Evolutionary conservation across 2,888 invertebrate species (phyloP).

Genomic region (Frankliniella fusca): DNA sequence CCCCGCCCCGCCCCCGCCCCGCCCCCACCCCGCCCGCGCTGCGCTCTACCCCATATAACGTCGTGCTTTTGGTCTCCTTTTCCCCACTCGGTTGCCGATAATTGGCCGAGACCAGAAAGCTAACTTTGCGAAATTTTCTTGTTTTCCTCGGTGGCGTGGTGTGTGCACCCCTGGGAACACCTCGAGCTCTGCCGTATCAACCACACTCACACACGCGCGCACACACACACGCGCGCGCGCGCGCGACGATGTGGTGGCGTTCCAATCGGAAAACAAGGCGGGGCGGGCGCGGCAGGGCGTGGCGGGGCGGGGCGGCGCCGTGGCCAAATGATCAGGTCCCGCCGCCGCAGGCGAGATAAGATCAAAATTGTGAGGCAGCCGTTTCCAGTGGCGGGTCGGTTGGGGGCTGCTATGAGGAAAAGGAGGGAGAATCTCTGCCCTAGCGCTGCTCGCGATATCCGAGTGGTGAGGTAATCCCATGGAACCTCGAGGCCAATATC

Average conservation of each 20-base stretch:
- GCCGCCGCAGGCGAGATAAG: conserved; percentile 9
- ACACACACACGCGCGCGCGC: not conserved
- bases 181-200: not conserved
- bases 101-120: conserved; percentile 5
- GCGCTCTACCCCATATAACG: too few relatives aligned
- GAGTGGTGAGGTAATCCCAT: too few relatives aligned
- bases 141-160: not conserved
- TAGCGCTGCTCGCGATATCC: too few relatives aligned
- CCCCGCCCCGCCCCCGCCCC: not conserved
- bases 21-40: too few relatives aligned
- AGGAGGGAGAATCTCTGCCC: too few relatives aligned
- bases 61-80: too few relatives aligned
- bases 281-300: not conserved
- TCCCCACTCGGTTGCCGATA: not conserved
- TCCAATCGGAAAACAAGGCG: conserved; percentile 17
- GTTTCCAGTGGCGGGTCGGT: conserved; percentile 29
- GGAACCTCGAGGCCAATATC: too few relatives aligned
- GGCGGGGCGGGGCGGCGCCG: conserved; percentile 29
- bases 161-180: conserved; percentile 2
- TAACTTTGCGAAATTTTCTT: conserved; percentile 9
- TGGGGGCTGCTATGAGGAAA: too few relatives aligned
- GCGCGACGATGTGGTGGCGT: not conserved
- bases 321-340: conserved; percentile 4
- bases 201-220: not conserved
- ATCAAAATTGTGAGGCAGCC: conserved; percentile 27